Evolutionary conservation across 1,140 invertebrate genomes (phyloP).

Genomic region (Lepidostoma basale): DNA sequence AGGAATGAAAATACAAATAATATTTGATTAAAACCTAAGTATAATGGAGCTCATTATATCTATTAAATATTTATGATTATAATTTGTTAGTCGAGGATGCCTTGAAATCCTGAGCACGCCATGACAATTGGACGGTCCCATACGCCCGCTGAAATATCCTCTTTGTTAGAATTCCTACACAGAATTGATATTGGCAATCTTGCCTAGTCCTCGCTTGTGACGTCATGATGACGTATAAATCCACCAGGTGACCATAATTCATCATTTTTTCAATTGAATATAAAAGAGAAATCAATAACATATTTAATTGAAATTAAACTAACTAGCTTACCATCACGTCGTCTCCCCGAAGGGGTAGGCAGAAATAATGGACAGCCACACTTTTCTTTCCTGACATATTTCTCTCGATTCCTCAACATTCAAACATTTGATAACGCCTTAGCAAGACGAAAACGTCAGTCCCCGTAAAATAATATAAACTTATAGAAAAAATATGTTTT

Average conservation of each 20-base stretch:
- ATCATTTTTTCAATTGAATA: not conserved
- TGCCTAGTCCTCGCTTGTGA: not conserved
- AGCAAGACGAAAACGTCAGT: too few relatives aligned
- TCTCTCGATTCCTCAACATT: not conserved
- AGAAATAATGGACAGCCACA: not conserved
- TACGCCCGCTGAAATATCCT: not conserved
- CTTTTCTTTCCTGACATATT: not conserved
- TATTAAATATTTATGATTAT: too few relatives aligned
- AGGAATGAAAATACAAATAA: too few relatives aligned
- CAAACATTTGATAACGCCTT: not conserved
- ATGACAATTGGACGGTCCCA: not conserved
- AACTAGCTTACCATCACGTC: too few relatives aligned
- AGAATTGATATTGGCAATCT: constrained; percentile 30
- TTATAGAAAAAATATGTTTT: too few relatives aligned
- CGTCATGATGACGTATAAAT: not conserved
- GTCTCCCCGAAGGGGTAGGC: too few relatives aligned
- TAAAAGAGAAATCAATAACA: not conserved
- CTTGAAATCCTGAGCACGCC: not conserved
- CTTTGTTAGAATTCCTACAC: constrained; percentile 24
- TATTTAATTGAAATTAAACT: not conserved
- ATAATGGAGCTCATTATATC: too few relatives aligned
- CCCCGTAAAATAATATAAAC: too few relatives aligned
- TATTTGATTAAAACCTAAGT: too few relatives aligned
- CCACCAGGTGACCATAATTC: not conserved
- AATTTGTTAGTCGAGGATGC: not conserved